Evolutionary conservation across 2,888 invertebrate species (phyloP), one percentile per base, ranked within the genome.

Genomic region (Meloe dianella): DNA sequence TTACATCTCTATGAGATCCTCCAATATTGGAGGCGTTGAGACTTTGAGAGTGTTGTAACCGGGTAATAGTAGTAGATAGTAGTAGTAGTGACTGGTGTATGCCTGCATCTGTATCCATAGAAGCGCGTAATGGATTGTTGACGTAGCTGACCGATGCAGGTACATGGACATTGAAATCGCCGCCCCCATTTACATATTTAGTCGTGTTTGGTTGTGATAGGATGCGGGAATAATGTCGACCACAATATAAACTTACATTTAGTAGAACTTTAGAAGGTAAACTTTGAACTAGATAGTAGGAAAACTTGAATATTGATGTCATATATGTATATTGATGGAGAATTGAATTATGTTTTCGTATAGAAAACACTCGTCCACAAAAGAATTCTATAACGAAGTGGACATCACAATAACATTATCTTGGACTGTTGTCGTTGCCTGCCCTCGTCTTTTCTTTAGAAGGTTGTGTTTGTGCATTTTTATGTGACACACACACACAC

Each of bases 111-210:
- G 73, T 72, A 71, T 70, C 77, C 77, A 79, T 74, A 70, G 75
- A 77, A 75, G 77, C 79, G 79, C 72, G 78, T 82, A 82, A 82
- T 82, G 80, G 79, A 82, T 82, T 82, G 82, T 83, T 83, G 81
- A 82, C 82, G 79, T 74, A 82, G 77, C 83, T 82, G 82, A 83
- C 82, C 83, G 82, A 81, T 81, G 82, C 83, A 83, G 83, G 83
- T 83, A 82, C 57, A 65, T 66, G 75, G 74, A 74, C 76, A 74
- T 77, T 73, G 76, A 77, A 77, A 51, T 51, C 8, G 51, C 73
- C 75, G 74, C 75, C 75, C 74, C 67, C 76, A 82, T 83, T 83
- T 82, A 78, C 82, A 83, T 82, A 83, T 80, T 22, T 76, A 79
- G 78, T 79, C 78, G 77, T 81, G 82, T 82, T 82, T 81, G 82